Conservation (phyloP, 2,888 invertebrate species). For the Saturnia japonica region DNA sequence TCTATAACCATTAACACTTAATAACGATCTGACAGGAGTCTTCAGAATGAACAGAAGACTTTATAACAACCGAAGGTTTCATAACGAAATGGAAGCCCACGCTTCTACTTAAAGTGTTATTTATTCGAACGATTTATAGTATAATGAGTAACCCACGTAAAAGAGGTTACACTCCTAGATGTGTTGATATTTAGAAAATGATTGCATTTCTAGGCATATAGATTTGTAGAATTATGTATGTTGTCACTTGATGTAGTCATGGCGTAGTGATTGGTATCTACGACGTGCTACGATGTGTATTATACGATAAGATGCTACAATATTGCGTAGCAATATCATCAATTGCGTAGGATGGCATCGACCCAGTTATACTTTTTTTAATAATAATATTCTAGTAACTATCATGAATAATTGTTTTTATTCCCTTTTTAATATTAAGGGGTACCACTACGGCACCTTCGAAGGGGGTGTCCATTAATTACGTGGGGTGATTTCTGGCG, state of each 20-base stretch:
- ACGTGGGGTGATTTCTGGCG: no score
- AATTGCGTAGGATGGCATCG: neutral
- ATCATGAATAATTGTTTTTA: neutral
- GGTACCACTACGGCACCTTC: neutral
- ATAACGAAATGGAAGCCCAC: neutral
- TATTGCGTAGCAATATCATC: conserved; percentile 5
- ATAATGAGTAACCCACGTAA: neutral
- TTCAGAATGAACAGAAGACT: neutral
- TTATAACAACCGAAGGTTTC: neutral
- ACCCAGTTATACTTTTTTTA: neutral
- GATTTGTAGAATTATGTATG: neutral
- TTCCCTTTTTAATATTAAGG: neutral
- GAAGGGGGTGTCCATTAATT: no score
- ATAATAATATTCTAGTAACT: neutral
- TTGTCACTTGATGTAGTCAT: neutral
- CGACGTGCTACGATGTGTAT: conserved; percentile 2
- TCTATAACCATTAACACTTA: neutral
- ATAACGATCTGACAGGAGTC: neutral
- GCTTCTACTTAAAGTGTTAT: neutral
- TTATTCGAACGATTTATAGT: conserved; percentile 3
- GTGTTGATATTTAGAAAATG: neutral
- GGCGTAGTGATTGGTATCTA: conserved; percentile 12
- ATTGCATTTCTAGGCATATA: neutral
- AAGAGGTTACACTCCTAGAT: neutral
- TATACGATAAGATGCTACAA: neutral